Percentiles rank a stretch among this genome's conserved stretches.
phyloP scores from a whole-genome alignment of 2,113 vertebrate genomes.

The Burhinus oedicnemus region DNA sequence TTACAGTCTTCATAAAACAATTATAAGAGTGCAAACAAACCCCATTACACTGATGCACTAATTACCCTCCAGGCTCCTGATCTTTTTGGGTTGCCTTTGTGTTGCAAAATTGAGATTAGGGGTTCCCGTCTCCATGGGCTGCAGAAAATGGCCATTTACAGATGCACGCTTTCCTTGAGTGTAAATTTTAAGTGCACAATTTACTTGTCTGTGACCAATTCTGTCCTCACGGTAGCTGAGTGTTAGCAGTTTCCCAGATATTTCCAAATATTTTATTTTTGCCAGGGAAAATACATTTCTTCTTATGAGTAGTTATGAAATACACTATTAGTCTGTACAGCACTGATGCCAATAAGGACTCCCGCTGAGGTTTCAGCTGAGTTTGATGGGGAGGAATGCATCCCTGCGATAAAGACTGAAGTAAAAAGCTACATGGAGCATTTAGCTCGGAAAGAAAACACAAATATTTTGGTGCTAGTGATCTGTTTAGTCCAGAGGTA shows the following conservation, averaged over 20 bases:
- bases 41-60: background rate
- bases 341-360: background rate
- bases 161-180: background rate
- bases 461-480: background rate
- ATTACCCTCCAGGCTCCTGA: background rate
- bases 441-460: background rate
- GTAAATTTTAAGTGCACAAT: background rate
- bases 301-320: background rate
- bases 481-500: background rate
- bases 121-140: background rate
- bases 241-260: background rate
- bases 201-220: background rate
- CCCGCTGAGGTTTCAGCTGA: background rate
- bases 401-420: background rate
- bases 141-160: background rate
- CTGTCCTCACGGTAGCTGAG: fast-evolving
- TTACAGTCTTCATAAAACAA: background rate
- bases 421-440: background rate
- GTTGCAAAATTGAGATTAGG: background rate
- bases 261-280: background rate
- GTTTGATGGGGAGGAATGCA: background rate
- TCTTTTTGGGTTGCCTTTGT: background rate
- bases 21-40: background rate
- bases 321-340: background rate
- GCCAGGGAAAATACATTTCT: background rate